These are phyloP conservation scores for Mycalesis mineus DNA, from an alignment of 2,888 invertebrate genomes.

Conservation along the genomic window DNA sequence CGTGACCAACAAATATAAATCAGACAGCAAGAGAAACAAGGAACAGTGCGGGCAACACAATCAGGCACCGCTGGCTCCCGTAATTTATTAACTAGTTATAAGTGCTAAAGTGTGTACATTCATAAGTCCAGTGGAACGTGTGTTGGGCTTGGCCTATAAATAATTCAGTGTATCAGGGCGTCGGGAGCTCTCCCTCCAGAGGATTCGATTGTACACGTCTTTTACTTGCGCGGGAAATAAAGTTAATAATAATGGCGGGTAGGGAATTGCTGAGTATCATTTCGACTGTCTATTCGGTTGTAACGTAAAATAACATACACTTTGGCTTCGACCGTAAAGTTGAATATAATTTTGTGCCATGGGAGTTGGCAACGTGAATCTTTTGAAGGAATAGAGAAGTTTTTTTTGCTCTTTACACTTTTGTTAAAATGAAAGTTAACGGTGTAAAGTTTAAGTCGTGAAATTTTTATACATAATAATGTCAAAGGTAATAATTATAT, in stretches of 20 bases:
- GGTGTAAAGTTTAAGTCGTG: neutral
- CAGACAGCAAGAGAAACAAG: slow-evolving; percentile 18
- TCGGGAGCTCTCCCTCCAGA: slow-evolving; percentile 38
- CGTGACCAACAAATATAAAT: slow-evolving; percentile 49
- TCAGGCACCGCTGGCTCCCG: slow-evolving; percentile 47
- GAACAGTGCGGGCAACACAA: slow-evolving; percentile 53
- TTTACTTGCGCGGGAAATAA: slow-evolving; percentile 46
- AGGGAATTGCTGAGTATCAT: slow-evolving; percentile 31
- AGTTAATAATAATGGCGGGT: slow-evolving; percentile 37
- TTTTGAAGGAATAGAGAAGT: slow-evolving; percentile 24
- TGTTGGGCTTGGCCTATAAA: slow-evolving; percentile 55
- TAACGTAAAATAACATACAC: slow-evolving; percentile 30
- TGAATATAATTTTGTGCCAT: slow-evolving; percentile 31
- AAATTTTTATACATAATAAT: neutral
- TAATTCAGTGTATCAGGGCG: slow-evolving; percentile 56
- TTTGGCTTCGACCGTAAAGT: slow-evolving; percentile 27
- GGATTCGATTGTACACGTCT: slow-evolving; percentile 48
- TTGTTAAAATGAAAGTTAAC: slow-evolving; percentile 19
- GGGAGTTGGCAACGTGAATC: slow-evolving; percentile 28
- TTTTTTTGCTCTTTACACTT: slow-evolving; percentile 19
- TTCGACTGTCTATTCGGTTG: slow-evolving; percentile 29
- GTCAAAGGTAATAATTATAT: neutral
- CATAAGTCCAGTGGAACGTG: slow-evolving; percentile 63
- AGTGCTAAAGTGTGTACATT: slow-evolving; percentile 73
- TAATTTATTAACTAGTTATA: slow-evolving; percentile 75